Evolutionary conservation across 1,140 invertebrate species (phyloP), one percentile per base, ranked within the genome.

Genomic region (Apis cerana): DNA sequence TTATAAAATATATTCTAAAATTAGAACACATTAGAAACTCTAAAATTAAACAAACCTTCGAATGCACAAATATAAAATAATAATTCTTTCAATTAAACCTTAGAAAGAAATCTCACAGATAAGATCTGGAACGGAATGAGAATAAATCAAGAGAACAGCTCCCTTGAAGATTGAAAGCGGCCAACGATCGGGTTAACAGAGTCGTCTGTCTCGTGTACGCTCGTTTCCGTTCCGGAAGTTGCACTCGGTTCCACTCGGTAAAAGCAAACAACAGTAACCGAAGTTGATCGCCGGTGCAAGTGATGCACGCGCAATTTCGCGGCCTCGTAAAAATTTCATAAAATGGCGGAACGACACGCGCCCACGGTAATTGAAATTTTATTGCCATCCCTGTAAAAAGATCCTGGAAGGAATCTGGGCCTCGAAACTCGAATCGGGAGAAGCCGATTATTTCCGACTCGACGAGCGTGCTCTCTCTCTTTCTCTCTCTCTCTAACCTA

Each of bases 181-280:
- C 27, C 33, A 33, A 43, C 33, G 33, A 43, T 43, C 33, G 33
- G 33, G 74, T 64, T 75, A 75, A 58, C 72, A 12, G 23, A 50
- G 52, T 10, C 21, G 75, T 48, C 62, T 43, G 15, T 10, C 15
- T 7, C 33, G 33, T 43, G 1, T 7, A 43, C 64, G 52, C 19
- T 77, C 52, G 56, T 77, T 77, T 77, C 62, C 75, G 64, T 33
- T 43, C 21, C 62, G 76, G 76, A 78, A 78, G 65, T 50, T 59
- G 75, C 48, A 69, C 33, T 27, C 21, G 10, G 65, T 50, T 59
- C 64, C 48, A 69, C 54, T 27, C 21, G 10, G 19, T 58, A 27
- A 43, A 43, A 59, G 65, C 50, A 69, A 78, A 69, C 76, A 78
- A 69, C 76, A 50, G n/a, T 59, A 61, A 48, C 54, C 4, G 43